phyloP scores from a whole-genome alignment of 1,140 invertebrate genomes.

The Brachystomella parvula region DNA sequence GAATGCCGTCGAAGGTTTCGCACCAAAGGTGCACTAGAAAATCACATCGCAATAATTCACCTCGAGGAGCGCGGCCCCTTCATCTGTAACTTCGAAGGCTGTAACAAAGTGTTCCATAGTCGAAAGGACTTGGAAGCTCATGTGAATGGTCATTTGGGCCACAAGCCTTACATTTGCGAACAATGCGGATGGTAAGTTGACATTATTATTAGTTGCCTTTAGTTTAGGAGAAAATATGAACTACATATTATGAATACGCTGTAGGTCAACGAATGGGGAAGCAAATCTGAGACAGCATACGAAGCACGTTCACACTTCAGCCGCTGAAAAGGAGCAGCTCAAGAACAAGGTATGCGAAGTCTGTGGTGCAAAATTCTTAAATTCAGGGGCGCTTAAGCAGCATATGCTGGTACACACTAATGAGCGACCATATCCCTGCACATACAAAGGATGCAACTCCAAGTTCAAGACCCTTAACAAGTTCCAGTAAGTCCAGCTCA shows the following conservation, averaged over 20 bases:
- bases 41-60: background rate
- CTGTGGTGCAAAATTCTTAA: background rate
- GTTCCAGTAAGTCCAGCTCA: background rate
- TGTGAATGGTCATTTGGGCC: background rate
- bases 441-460: background rate
- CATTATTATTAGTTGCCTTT: background rate
- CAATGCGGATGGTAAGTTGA: constrained; percentile 1
- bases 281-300: background rate
- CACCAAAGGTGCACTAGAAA: background rate
- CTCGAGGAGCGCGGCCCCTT: background rate
- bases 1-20: background rate
- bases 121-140: background rate
- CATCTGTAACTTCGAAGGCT: constrained; percentile 5
- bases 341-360: background rate
- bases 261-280: background rate
- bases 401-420: background rate
- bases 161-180: background rate
- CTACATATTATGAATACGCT: background rate
- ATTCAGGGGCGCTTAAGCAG: background rate
- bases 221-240: background rate
- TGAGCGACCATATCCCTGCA: background rate
- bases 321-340: background rate
- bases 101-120: constrained; percentile 4
- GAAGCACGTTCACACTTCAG: background rate
- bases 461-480: background rate